Base-by-base conservation (phyloP, 2,888 invertebrate genomes). In the Cheilosia scutellata region DNA sequence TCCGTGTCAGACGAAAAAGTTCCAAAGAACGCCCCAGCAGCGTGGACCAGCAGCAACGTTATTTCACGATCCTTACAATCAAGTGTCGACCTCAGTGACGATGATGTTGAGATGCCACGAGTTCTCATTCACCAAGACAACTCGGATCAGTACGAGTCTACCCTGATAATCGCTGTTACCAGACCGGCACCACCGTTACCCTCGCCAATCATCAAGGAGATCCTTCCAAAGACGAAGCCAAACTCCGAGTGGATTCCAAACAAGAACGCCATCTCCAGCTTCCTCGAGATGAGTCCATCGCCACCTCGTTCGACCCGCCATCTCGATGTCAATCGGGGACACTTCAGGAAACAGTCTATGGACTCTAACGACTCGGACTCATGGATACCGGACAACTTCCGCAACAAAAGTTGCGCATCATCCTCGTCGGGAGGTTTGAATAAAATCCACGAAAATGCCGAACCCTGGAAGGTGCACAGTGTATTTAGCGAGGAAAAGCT, bases 111-210 rank as follows among this genome's bases (percentile, higher is more conserved):
- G 29, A 88, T 90, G 62, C 91, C 91, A 5, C 88, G 90, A 3
- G 91, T 91, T 16, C 89, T 91, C 29, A 90, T 91, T 68, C 91
- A 91, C 68, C 91, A 91, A 58, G 91, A 91, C 78, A 90, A 91
- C 70, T 89, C 91, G 0, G 90, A 91, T 75, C 87, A 89, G 40
- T 91, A 89, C 80, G 91, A 92, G 66, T 91, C 91, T 2, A 92
- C 92, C 5, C 55, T 92, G 60, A 90, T 91, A 16, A 89, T 91
- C 80, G 90, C 91, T 2, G 90, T 91, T 11, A 89, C 91, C 5
- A 87, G 91, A 3, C 90, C 90, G 33, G 89, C 89, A 0, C 87
- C 90, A 4, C 77, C 89, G 25, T 25, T 79, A 44, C 71, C 88
- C 40, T 51, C 58, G 42, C 1, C 71, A 42, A 13, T 77, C 76